Evolutionary conservation across 2,113 vertebrate species (phyloP), one percentile per base, ranked within the genome.

Genomic region (Platycercus adscitus): DNA sequence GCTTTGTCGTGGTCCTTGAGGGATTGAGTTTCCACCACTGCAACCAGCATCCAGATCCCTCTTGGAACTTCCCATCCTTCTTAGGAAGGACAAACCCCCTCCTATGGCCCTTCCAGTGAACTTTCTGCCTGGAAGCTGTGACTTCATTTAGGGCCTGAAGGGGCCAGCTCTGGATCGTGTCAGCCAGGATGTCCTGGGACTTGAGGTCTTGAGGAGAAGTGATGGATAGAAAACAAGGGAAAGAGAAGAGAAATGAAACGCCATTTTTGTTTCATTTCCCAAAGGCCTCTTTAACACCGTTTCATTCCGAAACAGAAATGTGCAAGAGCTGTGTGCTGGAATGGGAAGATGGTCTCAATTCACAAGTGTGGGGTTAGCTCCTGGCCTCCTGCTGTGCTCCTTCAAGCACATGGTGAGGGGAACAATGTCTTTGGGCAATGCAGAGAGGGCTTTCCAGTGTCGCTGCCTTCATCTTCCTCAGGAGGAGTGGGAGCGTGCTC

Each of bases 211-310:
- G 52, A 86, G 68, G 49, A 95, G 81, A 93, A 83, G 35, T 68
- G 76, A 86, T 81, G 85, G 85, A 83, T 63, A 50, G 60, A 72
- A 52, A 58, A 20, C 23, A 16, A 35, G 28, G 58, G 15, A 5
- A 39, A 23, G 18, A 47, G 52, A 28, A 49, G 46, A 20, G 35
- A 64, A 84, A 81, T 6, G 56, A 94, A 88, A 9, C 0, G 8
- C 50, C 60, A 55, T 95, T 94, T 97, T 88, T 90, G 55, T 90
- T 95, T 90, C 28, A 56, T 90, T 96, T 95, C 95, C 88, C 79
- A 71, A 55, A 88, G 95, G 91, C 23, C 71, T 86, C 56, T 55
- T 96, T 92, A 97, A 81, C 53, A 70, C 73, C 1, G 3, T 90
- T 94, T 86, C 49, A 68, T 90, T 94, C 58, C 1, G 58, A 91